Conservation (phyloP, 2,113 vertebrate species). For the Struthidea cinerea region DNA sequence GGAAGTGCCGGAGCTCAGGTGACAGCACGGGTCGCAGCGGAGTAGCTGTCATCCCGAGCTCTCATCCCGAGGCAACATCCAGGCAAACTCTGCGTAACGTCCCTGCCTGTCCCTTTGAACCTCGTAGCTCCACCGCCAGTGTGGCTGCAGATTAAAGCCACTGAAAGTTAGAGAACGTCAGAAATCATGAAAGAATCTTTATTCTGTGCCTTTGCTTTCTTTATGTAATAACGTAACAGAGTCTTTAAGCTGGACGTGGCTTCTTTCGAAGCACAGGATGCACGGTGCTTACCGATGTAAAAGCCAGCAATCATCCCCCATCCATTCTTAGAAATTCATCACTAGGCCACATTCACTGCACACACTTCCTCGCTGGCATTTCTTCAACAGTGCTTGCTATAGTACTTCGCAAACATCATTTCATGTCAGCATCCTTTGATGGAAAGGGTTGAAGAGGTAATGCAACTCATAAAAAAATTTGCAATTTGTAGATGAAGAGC, state of each 20-base stretch:
- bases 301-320: background rate
- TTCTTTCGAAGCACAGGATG: background rate
- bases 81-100: accelerated
- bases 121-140: accelerated
- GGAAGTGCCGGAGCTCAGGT: background rate
- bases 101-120: background rate
- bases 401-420: background rate
- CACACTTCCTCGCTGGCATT: background rate
- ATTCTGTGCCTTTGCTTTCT: background rate
- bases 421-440: background rate
- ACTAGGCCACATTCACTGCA: background rate
- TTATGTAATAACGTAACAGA: too few relatives aligned
- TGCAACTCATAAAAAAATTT: background rate
- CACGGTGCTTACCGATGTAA: background rate
- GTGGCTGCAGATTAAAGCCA: background rate
- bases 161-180: background rate
- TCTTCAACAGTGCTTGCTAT: background rate
- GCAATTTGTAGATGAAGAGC: background rate
- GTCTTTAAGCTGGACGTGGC: accelerated
- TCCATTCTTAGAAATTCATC: background rate
- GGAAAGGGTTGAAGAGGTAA: background rate
- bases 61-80: background rate
- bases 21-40: accelerated
- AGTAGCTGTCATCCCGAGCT: background rate
- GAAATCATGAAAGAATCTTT: background rate